Base-by-base conservation (phyloP, 2,113 vertebrate genomes). In the Puma concolor region DNA sequence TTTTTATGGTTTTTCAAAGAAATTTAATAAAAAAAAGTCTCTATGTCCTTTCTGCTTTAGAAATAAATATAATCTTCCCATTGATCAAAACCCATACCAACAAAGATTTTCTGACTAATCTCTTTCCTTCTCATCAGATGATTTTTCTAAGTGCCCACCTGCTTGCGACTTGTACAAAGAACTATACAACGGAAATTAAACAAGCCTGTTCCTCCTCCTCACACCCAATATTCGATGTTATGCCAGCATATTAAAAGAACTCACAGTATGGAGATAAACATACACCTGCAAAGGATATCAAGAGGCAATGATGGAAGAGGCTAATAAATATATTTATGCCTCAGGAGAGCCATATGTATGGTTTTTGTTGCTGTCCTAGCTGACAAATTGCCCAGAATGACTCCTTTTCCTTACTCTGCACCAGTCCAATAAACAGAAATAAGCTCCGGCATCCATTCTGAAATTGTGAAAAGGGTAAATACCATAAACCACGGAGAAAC, bases 311-410 rank as follows among this genome's bases (percentile, higher is more conserved):
- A 66, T 54, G 21, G 54, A 88, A 72, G 89, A 94, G 66, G 48
- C 94, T 94, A 67, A 96, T 94, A 94, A 82, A 91, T 90, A 66
- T 16, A 88, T 87, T 69, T 82, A 31, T 94, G 80, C 60, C 95
- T 91, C 97, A 60, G 33, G 95, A 94, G 95, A 85, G 76, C 71
- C 64, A 0, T 85, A 15, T 48, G 63, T 80, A 7, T 72, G 63
- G 41, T 9, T 88, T 86, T 41, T 87, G 50, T 77, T 84, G 31
- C 95, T 85, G 14, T 93, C 83, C 96, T 96, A 13, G 36, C 92
- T 94, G 95, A 97, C 67, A 92, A 57, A 96, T 80, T 80, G 83
- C 95, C 82, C 89, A 54, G 80, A 87, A 96, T 82, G 87, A 81
- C 87, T 90, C 69, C 94, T 88, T 96, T 89, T 83, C 90, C 95